Evolutionary conservation across 2,797 vertebrate species (phyloP).

Genomic region (Petrocephalus schoutedeni): DNA sequence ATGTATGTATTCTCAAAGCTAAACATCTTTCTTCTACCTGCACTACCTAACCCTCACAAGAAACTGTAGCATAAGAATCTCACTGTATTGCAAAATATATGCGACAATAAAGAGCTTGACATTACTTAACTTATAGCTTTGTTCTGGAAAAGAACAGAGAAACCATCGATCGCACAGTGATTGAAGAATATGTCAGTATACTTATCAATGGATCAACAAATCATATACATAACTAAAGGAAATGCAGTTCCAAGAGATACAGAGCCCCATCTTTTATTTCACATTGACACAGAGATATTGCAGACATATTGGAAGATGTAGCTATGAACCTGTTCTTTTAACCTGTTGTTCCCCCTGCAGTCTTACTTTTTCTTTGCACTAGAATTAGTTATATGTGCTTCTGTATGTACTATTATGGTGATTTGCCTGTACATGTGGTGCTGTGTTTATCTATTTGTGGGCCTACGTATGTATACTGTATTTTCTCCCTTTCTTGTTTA

Average conservation of each 20-base stretch:
- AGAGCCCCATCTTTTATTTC: neutral
- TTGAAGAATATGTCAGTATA: neutral
- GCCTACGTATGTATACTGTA: neutral
- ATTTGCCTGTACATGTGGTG: too few relatives aligned
- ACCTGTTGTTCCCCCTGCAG: neutral
- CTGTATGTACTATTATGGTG: too few relatives aligned
- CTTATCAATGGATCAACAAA: neutral
- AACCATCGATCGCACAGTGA: neutral
- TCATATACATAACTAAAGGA: neutral
- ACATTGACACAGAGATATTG: neutral
- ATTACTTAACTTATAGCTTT: neutral
- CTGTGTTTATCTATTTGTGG: neutral
- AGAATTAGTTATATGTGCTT: neutral
- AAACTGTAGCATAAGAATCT: too few relatives aligned
- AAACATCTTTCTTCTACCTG: neutral
- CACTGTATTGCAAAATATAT: too few relatives aligned
- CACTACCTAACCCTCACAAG: too few relatives aligned
- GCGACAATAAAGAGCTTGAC: too few relatives aligned
- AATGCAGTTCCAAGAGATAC: neutral
- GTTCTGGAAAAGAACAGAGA: neutral
- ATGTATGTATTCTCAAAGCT: neutral
- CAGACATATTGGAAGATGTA: neutral
- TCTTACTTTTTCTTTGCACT: neutral
- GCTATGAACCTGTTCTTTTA: neutral
- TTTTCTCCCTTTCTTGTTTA: neutral